Base-by-base conservation (phyloP, 2,113 vertebrate species). In the Tenrec ecaudatus region DNA sequence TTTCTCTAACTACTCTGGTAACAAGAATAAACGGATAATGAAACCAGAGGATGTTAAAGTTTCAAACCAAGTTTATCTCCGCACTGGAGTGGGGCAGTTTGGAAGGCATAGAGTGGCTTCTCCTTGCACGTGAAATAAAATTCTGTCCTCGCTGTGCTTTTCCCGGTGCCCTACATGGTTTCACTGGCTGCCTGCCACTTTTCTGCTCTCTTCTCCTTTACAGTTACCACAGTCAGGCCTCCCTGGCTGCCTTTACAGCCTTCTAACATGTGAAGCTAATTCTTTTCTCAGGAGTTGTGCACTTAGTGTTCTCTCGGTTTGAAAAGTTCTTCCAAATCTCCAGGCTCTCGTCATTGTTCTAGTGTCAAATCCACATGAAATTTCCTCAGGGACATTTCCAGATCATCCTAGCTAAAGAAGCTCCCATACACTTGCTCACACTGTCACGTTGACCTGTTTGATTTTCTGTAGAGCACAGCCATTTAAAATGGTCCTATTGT, bases 1-100 rank as follows among this genome's bases (percentile, higher is more conserved):
- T 78, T 96, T 91, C 82, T 94, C 15, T 68, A 91, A 85, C 62
- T 77, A 60, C 20, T 93, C 71, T 88, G 5, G 64, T 88, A 43
- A 92, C 19, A 84, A 88, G 69, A 91, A 83, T 38, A 66, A 66
- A 23, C 88, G n/a, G 16, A 58, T 57, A 87, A 38, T 75, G 57
- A 93, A 90, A 88, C 20, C 4, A 82, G 57, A 22, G 86, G 90
- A 33, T 88, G 64, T 82, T 87, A 94, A 27, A 90, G 23, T 12
- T 57, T 95, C 38, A 88, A 15, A 92, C 27, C 31, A 83, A 89
- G 80, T 80, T 79, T 92, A 29, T 88, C 75, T 80, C 40, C 83
- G 40, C 12, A 82, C 29, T 43, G 3, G 23, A 92, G 22, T 94
- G 64, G 27, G 77, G 53, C 81, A 69, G 77, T 89, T 86, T 92